These are phyloP conservation scores for Australoheros scitulus DNA, from an alignment of 2,113 vertebrate species.

Conservation along the genomic window DNA sequence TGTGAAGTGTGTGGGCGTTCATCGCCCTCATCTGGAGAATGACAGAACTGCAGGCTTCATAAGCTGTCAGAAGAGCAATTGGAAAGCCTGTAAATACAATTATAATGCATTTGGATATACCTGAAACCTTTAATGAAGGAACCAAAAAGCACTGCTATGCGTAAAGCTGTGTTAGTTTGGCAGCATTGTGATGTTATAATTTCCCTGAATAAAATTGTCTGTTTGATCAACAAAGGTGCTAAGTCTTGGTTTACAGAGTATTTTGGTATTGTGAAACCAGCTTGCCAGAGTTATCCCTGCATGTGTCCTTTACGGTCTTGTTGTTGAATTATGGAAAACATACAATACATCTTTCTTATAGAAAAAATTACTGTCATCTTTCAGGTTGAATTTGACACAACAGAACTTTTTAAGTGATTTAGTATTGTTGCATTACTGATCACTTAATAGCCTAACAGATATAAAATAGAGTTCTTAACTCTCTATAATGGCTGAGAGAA, in stretches of 20 bases:
- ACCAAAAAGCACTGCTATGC: not conserved
- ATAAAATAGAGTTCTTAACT: not conserved
- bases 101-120: not conserved
- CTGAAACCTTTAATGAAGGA: conserved; percentile 30
- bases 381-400: too few relatives aligned
- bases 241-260: not conserved
- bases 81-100: not conserved
- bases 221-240: not conserved
- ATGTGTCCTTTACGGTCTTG: not conserved
- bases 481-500: not conserved
- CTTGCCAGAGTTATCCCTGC: not conserved
- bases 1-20: conserved; percentile 54
- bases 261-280: conserved; percentile 2
- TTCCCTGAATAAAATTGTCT: not conserved
- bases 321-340: not conserved
- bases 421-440: not conserved
- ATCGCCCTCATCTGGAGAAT: conserved; percentile 73
- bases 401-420: not conserved
- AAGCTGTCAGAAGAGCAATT: not conserved
- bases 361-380: not conserved
- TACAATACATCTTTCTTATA: not conserved
- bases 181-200: not conserved
- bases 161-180: not conserved
- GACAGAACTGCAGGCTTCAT: conserved; percentile 59
- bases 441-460: not conserved